Evolutionary conservation across 2,797 vertebrate species (phyloP), one percentile per base, ranked within the genome.

Genomic region (Amblyraja radiata): DNA sequence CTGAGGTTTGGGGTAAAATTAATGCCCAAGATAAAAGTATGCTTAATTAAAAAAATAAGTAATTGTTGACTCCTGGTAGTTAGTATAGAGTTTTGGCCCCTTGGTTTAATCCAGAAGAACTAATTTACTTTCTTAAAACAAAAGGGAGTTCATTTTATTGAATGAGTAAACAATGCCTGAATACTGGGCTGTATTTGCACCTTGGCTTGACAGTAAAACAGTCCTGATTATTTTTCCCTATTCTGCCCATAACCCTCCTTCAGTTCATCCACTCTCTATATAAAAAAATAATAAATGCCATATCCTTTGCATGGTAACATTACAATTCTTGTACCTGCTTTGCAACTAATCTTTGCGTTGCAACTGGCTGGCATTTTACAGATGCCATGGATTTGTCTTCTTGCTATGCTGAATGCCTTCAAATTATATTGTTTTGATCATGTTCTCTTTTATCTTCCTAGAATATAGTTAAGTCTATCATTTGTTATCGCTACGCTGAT

Each of bases 181-280:
- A 76, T 28, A 92, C 39, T 46, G 36, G 90, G 39, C 71, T 92
- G 68, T 74, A 71, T 92, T 92, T 46, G 71, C 65, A 92, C 90
- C 68, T 92, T 92, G 90, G 65, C 90, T 92, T 92, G 68, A 68
- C 46, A 92, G 73, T 76, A 25, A 76, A 92, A 92, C 68, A 76
- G 71, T 73, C 93, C 83, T 71, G 93, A 93, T 84, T 81, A 80
- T 92, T 93, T 92, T 93, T 93, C 93, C 93, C 93, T 54, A 32
- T 93, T 77, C 54, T 79, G 23, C 46, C 46, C 1, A n/a, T 6
- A 58, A 71, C 94, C 28, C 13, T 6, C 23, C 13, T 39, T 39
- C 54, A 25, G 36, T 74, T 73, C 36, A 91, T 91, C 25, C 5
- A 7, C 71, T 68, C 84, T 88, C 1, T 68, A 65, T 32, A 68